Conservation (phyloP, 2,797 vertebrate genomes). For the Enteromius radiatus region DNA sequence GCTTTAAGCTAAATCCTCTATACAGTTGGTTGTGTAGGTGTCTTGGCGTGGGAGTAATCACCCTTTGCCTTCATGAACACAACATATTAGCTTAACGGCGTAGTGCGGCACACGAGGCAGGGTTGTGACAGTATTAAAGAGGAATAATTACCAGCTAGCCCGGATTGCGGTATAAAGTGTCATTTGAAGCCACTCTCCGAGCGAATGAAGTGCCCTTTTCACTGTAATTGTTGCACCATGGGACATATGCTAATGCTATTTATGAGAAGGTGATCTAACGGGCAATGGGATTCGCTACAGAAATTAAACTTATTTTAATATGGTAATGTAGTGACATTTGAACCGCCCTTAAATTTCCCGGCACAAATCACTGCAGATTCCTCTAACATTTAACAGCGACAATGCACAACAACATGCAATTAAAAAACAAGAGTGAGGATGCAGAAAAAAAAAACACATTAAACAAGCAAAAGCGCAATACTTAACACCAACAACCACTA, state of each 20-base stretch:
- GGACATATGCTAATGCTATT: constrained; percentile 51
- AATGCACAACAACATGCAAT: constrained; percentile 24
- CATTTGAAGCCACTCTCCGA: constrained; percentile 59
- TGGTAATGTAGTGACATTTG: constrained; percentile 47
- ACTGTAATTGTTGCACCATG: constrained; percentile 43
- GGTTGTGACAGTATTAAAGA: constrained; percentile 62
- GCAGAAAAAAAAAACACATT: constrained; percentile 19
- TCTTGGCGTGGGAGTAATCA: constrained; percentile 38
- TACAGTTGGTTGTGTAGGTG: constrained; percentile 43
- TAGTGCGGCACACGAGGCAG: constrained; percentile 53
- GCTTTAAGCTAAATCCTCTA: constrained; percentile 46
- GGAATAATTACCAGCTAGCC: constrained; percentile 61
- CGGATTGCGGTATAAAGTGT: constrained; percentile 59
- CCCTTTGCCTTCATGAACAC: constrained; percentile 43
- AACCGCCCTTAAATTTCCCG: constrained; percentile 28
- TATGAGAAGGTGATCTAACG: constrained; percentile 55
- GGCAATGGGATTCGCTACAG: constrained; percentile 42
- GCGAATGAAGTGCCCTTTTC: constrained; percentile 56
- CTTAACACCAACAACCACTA: constrained; percentile 2
- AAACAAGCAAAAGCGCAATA: constrained; percentile 50
- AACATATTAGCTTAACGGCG: constrained; percentile 52
- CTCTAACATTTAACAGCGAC: constrained; percentile 32
- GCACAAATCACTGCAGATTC: constrained; percentile 54
- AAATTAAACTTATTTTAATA: constrained; percentile 55
- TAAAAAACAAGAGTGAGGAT: constrained; percentile 32